Base-by-base conservation (phyloP, 1,140 invertebrate species). In the Heliconius nattereri region DNA sequence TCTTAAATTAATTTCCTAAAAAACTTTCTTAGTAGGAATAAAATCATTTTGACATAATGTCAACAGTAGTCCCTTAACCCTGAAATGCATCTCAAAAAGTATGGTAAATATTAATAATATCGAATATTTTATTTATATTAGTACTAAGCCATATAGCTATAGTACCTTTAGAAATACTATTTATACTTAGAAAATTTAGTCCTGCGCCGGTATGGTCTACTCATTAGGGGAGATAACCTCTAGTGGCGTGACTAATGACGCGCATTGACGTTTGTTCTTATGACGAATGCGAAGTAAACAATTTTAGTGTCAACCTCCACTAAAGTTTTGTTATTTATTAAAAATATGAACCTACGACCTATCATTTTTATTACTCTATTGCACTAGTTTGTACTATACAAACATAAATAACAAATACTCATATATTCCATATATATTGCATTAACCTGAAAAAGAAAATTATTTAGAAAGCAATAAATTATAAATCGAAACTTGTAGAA, bases 211-310 rank as follows among this genome's bases (percentile, higher is more conserved):
- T 72, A n/a, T 82, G 73, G 75, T 82, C 78, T 73, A 79, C 86
- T 87, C 84, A 84, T 87, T 87, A 88, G 78, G 83, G 76, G 29
- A 84, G 91, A 92, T 92, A 92, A 92, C 91, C 90, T 81, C 82
- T 76, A 37, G 88, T 92, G 90, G 90, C 87, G 89, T 90, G 90
- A 92, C 85, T 81, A 85, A 57, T 92, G 90, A 90, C 89, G 88
- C 73, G 82, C 81, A 73, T 71, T 85, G 84, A 86, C 84, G 84
- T 85, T 78, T 85, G 76, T 82, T 78, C 57, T 66, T 78, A 77
- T 81, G 80, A 81, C 80, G 80, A 81, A 71, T 79, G 23, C 35
- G n/a, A 57, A 49, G 57, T 78, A 73, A 77, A 72, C 76, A 49
- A 75, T 52, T 37, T 72, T 72, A 72, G 60, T 66, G 40, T 40